Base-by-base conservation (phyloP, 2,797 vertebrate species). In the Gallinago nigripennis region DNA sequence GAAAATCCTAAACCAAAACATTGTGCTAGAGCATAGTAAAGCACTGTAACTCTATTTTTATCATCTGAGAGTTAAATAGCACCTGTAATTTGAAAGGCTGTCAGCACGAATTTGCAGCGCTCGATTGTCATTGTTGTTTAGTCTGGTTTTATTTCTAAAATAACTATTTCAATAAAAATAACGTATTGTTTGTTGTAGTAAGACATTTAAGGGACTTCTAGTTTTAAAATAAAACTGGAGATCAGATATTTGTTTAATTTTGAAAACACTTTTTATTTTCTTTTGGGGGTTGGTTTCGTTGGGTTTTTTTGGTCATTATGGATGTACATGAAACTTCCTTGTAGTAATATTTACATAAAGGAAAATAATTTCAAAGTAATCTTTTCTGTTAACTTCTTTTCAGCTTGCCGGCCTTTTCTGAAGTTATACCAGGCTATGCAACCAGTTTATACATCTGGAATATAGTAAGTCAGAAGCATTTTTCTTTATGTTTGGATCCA, bases 401-500 rank as follows among this genome's bases (percentile, higher is more conserved):
- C 98, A 99, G 99, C 95, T 6, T 99, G 98, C 96, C 98, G 97
- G 53, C 99, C 99, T 8, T 99, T 99, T 95, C 97, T 99, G 97
- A 99, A 99, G 95, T 98, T 99, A 80, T 99, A 99, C 97, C 99
- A 99, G 97, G 99, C 98, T 88, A 99, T 99, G 99, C 99, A 99
- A 84, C 98, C 98, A 5, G 98, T 99, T 86, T 99, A 99, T 95
- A 99, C 99, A 12, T 99, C 99, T 54, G 99, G 99, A 91, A 98
- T 99, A 96, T 99, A 99, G 99, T 99, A 98, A 99, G 99, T 99
- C 28, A 1, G 41, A 64, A 58, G 8, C 21, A 39, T 68, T 77
- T 71, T 78, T 12, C 10, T 17, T 51, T 43, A 23, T 11, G 6
- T 48, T 43, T 83, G 12, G 85, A 58, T 88, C 63, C 64, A 73